Base-by-base conservation (phyloP, 2,113 vertebrate species). In the Hemichromis elongatus region DNA sequence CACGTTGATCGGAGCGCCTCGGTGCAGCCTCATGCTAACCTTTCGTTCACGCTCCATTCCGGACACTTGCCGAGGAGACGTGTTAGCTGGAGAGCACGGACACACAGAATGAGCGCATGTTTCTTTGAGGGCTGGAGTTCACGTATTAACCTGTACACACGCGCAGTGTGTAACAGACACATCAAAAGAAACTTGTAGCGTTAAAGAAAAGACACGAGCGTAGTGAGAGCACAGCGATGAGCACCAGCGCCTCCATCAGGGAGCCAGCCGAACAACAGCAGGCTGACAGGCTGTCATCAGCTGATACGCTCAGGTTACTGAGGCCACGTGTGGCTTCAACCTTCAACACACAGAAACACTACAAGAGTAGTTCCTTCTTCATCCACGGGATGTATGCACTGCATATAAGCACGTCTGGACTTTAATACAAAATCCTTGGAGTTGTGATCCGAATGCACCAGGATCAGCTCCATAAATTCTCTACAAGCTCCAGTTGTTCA, bases 1-100 rank as follows among this genome's bases (percentile, higher is more conserved):
- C 85, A 98, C 96, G 87, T 99, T 99, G 92, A 98, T 98, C 0
- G 98, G 97, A 81, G 98, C 97, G 1, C 97, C 97, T 0, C 98
- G 97, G 95, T 99, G 98, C 92, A 99, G 95, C 84, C 98, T 95
- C 98, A 99, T 98, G 95, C 98, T 98, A 93, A 99, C 98, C 96
- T 99, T 99, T 77, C 98, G 95, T 93, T 99, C 98, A 53, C 98
- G 95, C 77, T 99, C 98, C 96, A 98, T 95, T 54, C 98, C 97
- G 0, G 97, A 97, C 26, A 98, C 96, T 1, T 97, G 97, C 77
- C 92, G 92, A 37, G 98, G 96, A 57, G 97, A 98, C 33, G 97
- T 97, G 95, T 97, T 98, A 9, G 97, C 98, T 98, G 84, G n/a
- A 66, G 30, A 80, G 8, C 70, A 52, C 5, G 81, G 63, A 81